Evolutionary conservation across 2,888 invertebrate species (phyloP).

Genomic region (Macrophya annulata): DNA sequence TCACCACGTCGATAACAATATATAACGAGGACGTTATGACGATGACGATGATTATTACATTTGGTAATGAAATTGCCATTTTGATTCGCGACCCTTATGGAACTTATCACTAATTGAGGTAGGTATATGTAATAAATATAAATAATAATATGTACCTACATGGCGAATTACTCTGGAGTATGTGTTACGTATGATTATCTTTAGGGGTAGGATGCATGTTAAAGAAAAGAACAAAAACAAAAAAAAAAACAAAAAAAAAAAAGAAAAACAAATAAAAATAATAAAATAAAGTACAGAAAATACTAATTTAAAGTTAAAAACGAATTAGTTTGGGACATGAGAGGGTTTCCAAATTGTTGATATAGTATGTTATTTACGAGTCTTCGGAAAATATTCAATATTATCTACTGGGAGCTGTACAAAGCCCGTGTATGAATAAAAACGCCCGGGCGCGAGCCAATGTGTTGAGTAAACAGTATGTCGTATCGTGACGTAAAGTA

Average conservation of each 20-base stretch:
- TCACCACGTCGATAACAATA: not conserved
- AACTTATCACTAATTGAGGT: not conserved
- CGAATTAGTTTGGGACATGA: constrained; percentile 5
- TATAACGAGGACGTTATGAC: not conserved
- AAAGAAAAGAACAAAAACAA: constrained; percentile 12
- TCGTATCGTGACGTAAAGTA: constrained; percentile 42
- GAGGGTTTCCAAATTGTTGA: constrained; percentile 32
- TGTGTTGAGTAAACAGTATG: constrained; percentile 33
- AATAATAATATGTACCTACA: constrained; percentile 2
- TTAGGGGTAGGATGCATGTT: constrained; percentile 41
- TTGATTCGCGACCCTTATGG: not conserved
- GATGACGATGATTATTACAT: constrained; percentile 2
- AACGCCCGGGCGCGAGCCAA: constrained; percentile 30
- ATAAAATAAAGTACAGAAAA: not conserved
- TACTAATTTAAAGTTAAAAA: not conserved
- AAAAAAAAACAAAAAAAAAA: constrained; percentile 15
- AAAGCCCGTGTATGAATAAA: constrained; percentile 9
- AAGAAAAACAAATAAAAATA: not conserved
- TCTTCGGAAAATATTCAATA: constrained; percentile 1
- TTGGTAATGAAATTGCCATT: not conserved
- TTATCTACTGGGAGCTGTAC: not conserved
- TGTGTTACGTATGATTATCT: constrained; percentile 31
- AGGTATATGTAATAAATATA: not conserved
- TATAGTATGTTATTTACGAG: not conserved
- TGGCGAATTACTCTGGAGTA: constrained; percentile 25